Evolutionary conservation across 1,140 invertebrate species (phyloP).

Genomic region (Drosophila elegans): DNA sequence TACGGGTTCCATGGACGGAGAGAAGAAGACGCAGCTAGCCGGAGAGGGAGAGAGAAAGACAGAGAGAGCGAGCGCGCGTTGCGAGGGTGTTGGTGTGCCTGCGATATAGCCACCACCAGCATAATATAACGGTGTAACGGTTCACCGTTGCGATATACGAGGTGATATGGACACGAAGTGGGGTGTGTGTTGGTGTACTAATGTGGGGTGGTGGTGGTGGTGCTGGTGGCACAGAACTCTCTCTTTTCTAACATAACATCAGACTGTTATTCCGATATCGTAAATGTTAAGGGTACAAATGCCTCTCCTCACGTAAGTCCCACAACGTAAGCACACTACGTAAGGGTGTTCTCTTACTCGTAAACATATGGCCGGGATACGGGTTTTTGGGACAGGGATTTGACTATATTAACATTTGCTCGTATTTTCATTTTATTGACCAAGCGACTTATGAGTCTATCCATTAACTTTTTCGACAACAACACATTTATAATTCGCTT

Average conservation of each 20-base stretch:
- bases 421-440: constrained; percentile 8
- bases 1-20: constrained; percentile 7
- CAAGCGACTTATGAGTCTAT: constrained; percentile 5
- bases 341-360: constrained; percentile 34
- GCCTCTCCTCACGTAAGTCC: constrained; percentile 25
- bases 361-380: constrained; percentile 20
- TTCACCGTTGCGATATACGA: constrained; percentile 54
- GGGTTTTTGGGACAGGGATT: constrained; percentile 21
- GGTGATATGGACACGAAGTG: constrained; percentile 15
- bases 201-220: constrained; percentile 46
- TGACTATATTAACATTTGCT: constrained; percentile 13
- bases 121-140: constrained; percentile 74
- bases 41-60: constrained; percentile 35
- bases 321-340: constrained; percentile 33
- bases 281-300: constrained; percentile 27
- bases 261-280: constrained; percentile 36
- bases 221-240: constrained; percentile 35
- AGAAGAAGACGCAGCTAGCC: constrained; percentile 18
- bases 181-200: constrained; percentile 50
- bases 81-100: constrained; percentile 24
- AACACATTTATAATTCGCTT: not conserved
- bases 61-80: constrained; percentile 25
- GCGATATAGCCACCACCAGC: constrained; percentile 68
- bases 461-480: not conserved
- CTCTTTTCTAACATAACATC: constrained; percentile 20